Evolutionary conservation across 1,140 invertebrate species (phyloP), one percentile per base, ranked within the genome.

Genomic region (Macrobrachium nipponense): DNA sequence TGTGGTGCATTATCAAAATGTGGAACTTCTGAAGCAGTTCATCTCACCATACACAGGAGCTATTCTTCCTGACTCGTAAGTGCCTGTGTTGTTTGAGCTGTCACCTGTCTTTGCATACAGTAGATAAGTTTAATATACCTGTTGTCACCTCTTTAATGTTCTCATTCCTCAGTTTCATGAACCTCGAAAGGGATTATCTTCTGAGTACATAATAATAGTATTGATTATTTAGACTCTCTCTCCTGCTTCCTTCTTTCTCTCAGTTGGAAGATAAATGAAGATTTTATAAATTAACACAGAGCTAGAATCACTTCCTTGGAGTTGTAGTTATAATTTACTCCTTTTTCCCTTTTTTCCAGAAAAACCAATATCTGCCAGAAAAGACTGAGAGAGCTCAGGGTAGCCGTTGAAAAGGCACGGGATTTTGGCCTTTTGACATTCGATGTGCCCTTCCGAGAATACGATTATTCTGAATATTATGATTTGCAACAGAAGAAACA

Each of bases 11-110:
- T 94, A 97, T 89, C 93, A 93, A 90, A 98, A 99, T 92, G 91
- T 94, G 1, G 93, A 95, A 77, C 92, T 99, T 17, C 90, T 99
- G 17, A 94, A 97, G 87, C 97, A 99, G 91, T 99, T 99, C 91
- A 95, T 99, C 89, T 96, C 95, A 11, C 93, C 95, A 51, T 93
- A 95, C 89, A 97, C 95, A 87, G 97, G 97, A 72, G 93, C 94
- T 90, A 92, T 94, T 5, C 87, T 94, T 20, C 89, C 88, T 86
- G 92, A 91, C 73, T 43, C 62, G 93, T 93, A 91, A 85, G 82
- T 76, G 23, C 12, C 11, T 10, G 7, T 18, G 23, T 79, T 51
- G 51, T 51, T 51, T 7, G 12, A 51, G n/a, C n/a, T n/a, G n/a
- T n/a, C n/a, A n/a, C n/a, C 51, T 8, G 0, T 51, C 51, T 12